Percentiles rank a stretch among this genome's conserved stretches.
phyloP scores from a whole-genome alignment of 2,888 invertebrate genomes.

The Xestia xanthographa region DNA sequence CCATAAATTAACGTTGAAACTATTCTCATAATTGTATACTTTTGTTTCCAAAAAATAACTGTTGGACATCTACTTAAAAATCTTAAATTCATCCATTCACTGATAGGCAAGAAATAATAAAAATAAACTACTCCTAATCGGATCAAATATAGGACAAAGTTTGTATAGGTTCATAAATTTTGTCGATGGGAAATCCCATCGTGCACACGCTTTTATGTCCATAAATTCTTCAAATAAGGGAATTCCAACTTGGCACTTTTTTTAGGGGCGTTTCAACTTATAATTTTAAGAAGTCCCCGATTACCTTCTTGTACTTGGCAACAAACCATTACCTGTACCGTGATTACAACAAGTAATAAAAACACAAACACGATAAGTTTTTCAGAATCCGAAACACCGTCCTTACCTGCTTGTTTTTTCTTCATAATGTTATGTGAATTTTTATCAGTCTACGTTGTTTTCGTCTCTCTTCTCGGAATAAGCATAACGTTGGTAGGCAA shows the following conservation, averaged over 20 bases:
- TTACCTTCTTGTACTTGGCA: not conserved
- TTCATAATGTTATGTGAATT: constrained; percentile 50
- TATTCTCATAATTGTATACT: not conserved
- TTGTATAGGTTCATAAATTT: not conserved
- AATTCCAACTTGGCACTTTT: not conserved
- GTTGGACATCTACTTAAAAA: not conserved
- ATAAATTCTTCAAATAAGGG: not conserved
- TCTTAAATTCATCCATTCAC: not conserved
- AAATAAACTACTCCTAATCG: not conserved
- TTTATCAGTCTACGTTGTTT: constrained; percentile 45
- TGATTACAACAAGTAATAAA: not conserved
- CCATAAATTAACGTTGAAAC: not conserved
- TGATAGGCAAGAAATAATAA: not conserved
- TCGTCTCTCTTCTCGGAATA: constrained; percentile 28
- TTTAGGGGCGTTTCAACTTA: not conserved
- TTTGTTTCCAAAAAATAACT: not conserved
- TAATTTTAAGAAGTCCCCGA: not conserved
- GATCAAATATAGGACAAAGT: not conserved
- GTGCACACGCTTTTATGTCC: not conserved
- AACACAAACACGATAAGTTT: not conserved
- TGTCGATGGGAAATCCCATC: not conserved
- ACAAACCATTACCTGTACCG: not conserved
- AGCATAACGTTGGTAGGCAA: constrained; percentile 2
- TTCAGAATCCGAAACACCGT: constrained; percentile 22
- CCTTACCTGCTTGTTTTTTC: constrained; percentile 30